Evolutionary conservation across 2,113 vertebrate species (phyloP).

Genomic region (Grantiella picta): DNA sequence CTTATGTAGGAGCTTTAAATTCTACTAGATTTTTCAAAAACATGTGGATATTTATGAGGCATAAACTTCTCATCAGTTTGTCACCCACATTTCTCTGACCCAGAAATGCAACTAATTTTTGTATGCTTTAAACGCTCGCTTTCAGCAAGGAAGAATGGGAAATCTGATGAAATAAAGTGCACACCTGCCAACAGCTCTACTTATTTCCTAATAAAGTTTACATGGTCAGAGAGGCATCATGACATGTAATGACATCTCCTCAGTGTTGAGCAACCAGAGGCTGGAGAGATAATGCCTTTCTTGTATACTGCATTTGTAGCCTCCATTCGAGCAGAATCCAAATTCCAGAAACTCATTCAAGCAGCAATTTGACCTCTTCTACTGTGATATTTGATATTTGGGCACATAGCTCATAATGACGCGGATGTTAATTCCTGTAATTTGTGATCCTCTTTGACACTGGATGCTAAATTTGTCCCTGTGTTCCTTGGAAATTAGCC

Average conservation of each 20-base stretch:
- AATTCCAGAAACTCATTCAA: neutral
- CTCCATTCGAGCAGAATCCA: neutral
- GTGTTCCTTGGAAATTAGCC: neutral
- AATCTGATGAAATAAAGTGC: neutral
- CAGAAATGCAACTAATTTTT: neutral
- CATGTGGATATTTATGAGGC: neutral
- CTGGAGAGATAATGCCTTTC: neutral
- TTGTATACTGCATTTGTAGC: accelerated
- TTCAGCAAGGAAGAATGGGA: neutral
- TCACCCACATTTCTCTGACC: neutral
- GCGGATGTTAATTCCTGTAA: neutral
- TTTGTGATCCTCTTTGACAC: neutral
- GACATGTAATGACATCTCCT: neutral
- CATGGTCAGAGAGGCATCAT: neutral
- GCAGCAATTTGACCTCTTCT: neutral
- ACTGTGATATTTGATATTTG: neutral
- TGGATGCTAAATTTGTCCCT: neutral
- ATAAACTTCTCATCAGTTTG: neutral
- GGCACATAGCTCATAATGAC: accelerated
- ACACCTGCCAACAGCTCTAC: neutral
- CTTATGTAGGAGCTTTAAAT: neutral
- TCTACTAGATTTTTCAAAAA: neutral
- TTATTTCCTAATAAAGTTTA: neutral
- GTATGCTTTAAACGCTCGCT: neutral
- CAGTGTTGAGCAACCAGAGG: neutral